Base-by-base conservation (phyloP, 1,140 invertebrate genomes). In the Drosophila oshimai region DNA sequence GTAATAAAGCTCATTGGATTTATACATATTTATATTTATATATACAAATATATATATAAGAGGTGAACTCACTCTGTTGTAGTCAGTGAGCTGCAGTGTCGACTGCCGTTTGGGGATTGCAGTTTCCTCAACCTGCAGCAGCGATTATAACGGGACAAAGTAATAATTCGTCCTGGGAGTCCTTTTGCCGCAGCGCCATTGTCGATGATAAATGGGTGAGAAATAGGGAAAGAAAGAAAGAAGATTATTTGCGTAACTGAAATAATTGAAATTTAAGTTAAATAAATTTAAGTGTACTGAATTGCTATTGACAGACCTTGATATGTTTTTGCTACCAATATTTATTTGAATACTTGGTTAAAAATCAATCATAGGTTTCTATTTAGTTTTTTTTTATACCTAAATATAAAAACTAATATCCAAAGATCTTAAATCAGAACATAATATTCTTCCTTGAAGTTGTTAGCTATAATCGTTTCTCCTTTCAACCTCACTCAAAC, bases 1-100 rank as follows among this genome's bases (percentile, higher is more conserved):
- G 51, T 37, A 58, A 74, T 61, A 81, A 73, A 73, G 77, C 73
- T 68, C 41, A 37, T 68, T 68, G 54, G 61, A 83, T 83, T 73
- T 64, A 77, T 61, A n/a, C n/a, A n/a, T n/a, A n/a, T n/a, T n/a
- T n/a, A n/a, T n/a, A n/a, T n/a, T 53, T 26, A 33, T 33, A 50
- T 42, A 29, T 50, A 4, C 20, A 6, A 5, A 9, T 22, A 17
- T 31, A 2, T 50, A 50, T 58, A 20, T 67, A 65, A 10, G 24
- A 39, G 26, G 61, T 50, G 60, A 67, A 65, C 45, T 65, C 24
- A 15, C 10, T 28, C n/a, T 29, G 37, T 20, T 29, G 13, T 13
- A 58, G 26, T 17, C 34, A 50, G 60, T 34, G 15, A 60, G 26
- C 26, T 20, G 47, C 47, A 20, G 7, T 24, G 12, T 12, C 12